Evolutionary conservation across 2,888 invertebrate genomes (phyloP).

Genomic region (Leucoma salicis): DNA sequence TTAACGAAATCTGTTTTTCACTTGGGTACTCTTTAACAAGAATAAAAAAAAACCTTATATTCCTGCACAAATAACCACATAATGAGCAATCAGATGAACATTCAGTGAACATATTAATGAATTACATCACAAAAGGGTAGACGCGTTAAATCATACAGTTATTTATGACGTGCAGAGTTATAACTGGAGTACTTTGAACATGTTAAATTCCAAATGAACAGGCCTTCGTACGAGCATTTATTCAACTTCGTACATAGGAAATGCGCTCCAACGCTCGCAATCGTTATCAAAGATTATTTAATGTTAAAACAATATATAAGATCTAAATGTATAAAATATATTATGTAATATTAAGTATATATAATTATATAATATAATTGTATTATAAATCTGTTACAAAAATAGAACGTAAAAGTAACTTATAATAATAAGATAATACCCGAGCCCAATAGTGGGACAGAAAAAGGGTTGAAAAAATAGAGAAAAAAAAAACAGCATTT

Average conservation of each 20-base stretch:
- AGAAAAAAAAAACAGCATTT: too few species aligned
- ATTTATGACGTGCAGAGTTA: slow-evolving; percentile 53
- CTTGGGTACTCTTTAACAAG: too few species aligned
- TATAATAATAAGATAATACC: too few species aligned
- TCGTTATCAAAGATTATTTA: slow-evolving; percentile 61
- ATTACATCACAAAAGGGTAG: slow-evolving; percentile 50
- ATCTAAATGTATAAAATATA: not conserved
- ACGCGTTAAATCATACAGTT: slow-evolving; percentile 56
- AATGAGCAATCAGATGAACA: slow-evolving; percentile 33
- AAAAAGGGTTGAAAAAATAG: too few species aligned
- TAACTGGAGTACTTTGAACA: slow-evolving; percentile 42
- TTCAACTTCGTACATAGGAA: slow-evolving; percentile 61
- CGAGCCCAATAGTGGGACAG: too few species aligned
- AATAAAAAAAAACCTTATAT: too few species aligned
- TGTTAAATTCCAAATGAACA: slow-evolving; percentile 71
- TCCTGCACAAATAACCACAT: slow-evolving; percentile 12
- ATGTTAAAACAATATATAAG: not conserved
- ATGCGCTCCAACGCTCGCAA: slow-evolving; percentile 56
- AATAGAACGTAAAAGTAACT: not conserved
- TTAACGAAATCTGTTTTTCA: too few species aligned
- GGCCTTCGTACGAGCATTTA: slow-evolving; percentile 59
- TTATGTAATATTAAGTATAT: not conserved
- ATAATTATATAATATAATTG: not conserved
- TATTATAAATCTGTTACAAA: not conserved
- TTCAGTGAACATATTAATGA: slow-evolving; percentile 52